A percentile compares a stretch with the other conserved stretches of the same genome.
Conservation (phyloP, 2,888 invertebrate species). For the Volucella inflata region DNA sequence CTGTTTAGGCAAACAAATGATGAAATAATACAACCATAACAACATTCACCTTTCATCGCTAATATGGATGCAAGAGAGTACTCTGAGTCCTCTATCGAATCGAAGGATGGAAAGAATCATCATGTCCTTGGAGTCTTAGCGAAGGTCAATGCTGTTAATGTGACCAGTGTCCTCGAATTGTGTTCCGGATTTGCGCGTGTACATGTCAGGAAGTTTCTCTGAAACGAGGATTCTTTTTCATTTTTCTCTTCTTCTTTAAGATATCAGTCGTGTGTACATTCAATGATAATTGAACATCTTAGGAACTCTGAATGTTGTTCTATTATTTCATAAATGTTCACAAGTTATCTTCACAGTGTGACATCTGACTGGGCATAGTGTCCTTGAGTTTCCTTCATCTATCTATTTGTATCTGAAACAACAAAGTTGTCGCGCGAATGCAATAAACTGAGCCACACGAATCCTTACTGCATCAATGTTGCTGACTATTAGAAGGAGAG, state of each 20-base stretch:
- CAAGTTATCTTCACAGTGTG: slow-evolving; percentile 82
- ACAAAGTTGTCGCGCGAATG: slow-evolving; percentile 70
- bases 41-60: slow-evolving; percentile 75
- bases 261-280: slow-evolving; percentile 45
- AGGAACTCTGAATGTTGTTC: slow-evolving; percentile 76
- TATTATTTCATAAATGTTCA: slow-evolving; percentile 79
- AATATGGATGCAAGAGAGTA: slow-evolving; percentile 37
- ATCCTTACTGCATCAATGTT: slow-evolving; percentile 33
- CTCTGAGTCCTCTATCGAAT: background rate
- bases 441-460: slow-evolving; percentile 71
- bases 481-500: slow-evolving; percentile 21
- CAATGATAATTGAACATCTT: slow-evolving; percentile 73
- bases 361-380: slow-evolving; percentile 63
- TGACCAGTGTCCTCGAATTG: slow-evolving; percentile 63
- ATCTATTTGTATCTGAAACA: slow-evolving; percentile 1
- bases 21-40: slow-evolving; percentile 75
- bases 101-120: slow-evolving; percentile 26
- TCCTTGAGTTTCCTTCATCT: slow-evolving; percentile 49
- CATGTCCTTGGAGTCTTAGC: slow-evolving; percentile 60
- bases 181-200: slow-evolving; percentile 72
- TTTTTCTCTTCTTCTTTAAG: background rate
- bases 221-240: slow-evolving; percentile 26
- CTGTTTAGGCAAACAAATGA: slow-evolving; percentile 75
- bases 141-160: slow-evolving; percentile 64
- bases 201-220: slow-evolving; percentile 26